These are phyloP conservation scores for Sinopyrophorus schimmeli DNA, from an alignment of 2,888 invertebrate species.

Conservation along the genomic window DNA sequence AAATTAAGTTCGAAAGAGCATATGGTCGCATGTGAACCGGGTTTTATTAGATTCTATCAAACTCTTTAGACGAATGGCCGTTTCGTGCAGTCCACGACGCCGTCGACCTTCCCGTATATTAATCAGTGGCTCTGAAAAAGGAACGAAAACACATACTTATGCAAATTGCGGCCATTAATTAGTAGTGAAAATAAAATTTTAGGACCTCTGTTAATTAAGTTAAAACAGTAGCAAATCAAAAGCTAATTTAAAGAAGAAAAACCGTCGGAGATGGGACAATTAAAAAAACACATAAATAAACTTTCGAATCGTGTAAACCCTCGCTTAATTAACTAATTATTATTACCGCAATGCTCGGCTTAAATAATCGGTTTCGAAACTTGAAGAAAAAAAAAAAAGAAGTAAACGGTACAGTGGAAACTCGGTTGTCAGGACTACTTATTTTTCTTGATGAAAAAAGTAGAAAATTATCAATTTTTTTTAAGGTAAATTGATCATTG, in stretches of 20 bases:
- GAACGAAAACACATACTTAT: slow-evolving; percentile 26
- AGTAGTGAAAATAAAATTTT: slow-evolving; percentile 17
- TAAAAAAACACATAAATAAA: slow-evolving; percentile 20
- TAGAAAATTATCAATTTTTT: too few relatives aligned
- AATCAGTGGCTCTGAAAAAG: slow-evolving; percentile 23
- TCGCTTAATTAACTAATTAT: slow-evolving; percentile 22
- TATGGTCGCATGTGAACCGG: slow-evolving; percentile 34
- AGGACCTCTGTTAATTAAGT: slow-evolving; percentile 23
- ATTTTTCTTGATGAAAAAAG: too few relatives aligned
- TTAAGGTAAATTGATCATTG: too few relatives aligned
- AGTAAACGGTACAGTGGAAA: too few relatives aligned
- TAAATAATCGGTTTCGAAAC: too few relatives aligned
- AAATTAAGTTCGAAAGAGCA: slow-evolving; percentile 3
- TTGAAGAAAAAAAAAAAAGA: too few relatives aligned
- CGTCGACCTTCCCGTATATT: slow-evolving; percentile 25
- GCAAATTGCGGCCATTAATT: slow-evolving; percentile 21
- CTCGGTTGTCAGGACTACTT: too few relatives aligned
- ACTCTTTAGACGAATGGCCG: slow-evolving; percentile 39
- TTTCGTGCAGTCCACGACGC: slow-evolving; percentile 41
- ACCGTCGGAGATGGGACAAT: slow-evolving; percentile 15
- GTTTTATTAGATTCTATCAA: slow-evolving; percentile 42
- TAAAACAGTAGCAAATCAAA: slow-evolving; percentile 29
- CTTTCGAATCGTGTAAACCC: slow-evolving; percentile 15
- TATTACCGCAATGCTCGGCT: too few relatives aligned
- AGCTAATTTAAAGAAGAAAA: slow-evolving; percentile 26